These are phyloP conservation scores for Caenorhabditis auriculariae DNA, from an alignment of 2,888 invertebrate species.

Conservation along the genomic window DNA sequence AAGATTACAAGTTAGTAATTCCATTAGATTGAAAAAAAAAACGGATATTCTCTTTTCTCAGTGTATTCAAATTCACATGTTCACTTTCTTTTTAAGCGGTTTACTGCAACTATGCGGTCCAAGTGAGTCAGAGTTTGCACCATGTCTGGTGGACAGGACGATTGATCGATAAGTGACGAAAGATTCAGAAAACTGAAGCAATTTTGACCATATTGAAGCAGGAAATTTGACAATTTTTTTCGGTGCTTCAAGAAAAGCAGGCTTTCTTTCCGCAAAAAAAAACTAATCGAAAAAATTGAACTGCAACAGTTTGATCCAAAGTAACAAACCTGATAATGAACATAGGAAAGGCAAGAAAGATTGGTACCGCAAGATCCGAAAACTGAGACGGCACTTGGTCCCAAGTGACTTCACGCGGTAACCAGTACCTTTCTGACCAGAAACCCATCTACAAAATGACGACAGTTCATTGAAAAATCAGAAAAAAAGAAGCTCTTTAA, in stretches of 20 bases:
- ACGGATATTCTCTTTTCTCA: neutral
- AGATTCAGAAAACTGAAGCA: neutral
- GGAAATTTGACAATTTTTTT: neutral
- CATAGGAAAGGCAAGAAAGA: constrained; percentile 49
- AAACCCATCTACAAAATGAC: constrained; percentile 16
- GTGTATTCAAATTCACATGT: too few relatives aligned
- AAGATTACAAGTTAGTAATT: neutral
- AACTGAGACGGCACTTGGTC: constrained; percentile 43
- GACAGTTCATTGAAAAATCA: neutral
- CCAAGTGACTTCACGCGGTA: constrained; percentile 52
- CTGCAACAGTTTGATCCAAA: neutral
- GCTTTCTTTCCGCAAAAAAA: neutral
- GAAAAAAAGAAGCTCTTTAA: neutral
- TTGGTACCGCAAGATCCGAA: constrained; percentile 46
- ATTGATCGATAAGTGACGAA: too few relatives aligned
- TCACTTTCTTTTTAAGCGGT: too few relatives aligned
- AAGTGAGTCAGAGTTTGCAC: too few relatives aligned
- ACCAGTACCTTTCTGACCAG: constrained; percentile 40
- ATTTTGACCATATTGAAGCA: neutral
- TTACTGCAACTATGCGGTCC: too few relatives aligned
- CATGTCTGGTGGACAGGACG: too few relatives aligned
- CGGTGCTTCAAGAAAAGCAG: too few relatives aligned
- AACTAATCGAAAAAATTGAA: neutral
- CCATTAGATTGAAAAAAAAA: neutral
- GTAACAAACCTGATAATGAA: constrained; percentile 34